Evolutionary conservation across 2,888 invertebrate genomes (phyloP).

Genomic region (Piscicola geometra): DNA sequence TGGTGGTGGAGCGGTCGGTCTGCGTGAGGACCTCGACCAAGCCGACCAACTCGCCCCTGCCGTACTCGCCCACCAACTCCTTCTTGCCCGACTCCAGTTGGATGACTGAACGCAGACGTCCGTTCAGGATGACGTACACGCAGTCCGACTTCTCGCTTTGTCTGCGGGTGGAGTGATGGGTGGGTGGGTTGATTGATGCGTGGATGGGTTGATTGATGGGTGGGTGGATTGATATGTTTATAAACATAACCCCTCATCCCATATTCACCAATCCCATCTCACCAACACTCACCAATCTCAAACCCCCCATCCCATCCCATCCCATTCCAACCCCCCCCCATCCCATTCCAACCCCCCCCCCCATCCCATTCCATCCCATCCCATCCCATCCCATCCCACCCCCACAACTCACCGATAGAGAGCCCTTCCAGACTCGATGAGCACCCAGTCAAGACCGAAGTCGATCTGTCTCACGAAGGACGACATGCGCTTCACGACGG

Average conservation of each 20-base stretch:
- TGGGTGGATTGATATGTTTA: too few relatives aligned
- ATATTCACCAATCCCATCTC: too few relatives aligned
- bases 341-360: too few relatives aligned
- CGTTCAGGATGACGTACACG: constrained; percentile 92
- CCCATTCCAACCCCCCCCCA: too few relatives aligned
- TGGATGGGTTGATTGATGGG: too few relatives aligned
- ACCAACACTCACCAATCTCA: too few relatives aligned
- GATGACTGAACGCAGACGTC: constrained; percentile 89
- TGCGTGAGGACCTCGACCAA: constrained; percentile 63
- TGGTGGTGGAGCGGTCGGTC: constrained; percentile 75
- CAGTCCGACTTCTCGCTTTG: constrained; percentile 86
- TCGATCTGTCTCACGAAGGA: constrained; percentile 89
- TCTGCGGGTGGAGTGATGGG: too few relatives aligned
- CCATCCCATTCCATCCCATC: too few relatives aligned
- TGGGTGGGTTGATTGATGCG: too few relatives aligned
- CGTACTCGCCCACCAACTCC: constrained; percentile 89
- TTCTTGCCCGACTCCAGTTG: constrained; percentile 77
- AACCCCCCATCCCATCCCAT: too few relatives aligned
- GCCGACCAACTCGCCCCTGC: constrained; percentile 92
- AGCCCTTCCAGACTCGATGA: constrained; percentile 90
- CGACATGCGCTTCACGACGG: constrained; percentile 75
- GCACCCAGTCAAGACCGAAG: constrained; percentile 75
- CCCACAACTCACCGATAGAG: constrained; percentile 65
- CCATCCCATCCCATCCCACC: too few relatives aligned
- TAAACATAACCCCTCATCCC: too few relatives aligned